A percentile compares a stretch with the other conserved stretches of the same genome.
These are phyloP conservation scores for Perca fluviatilis DNA, from an alignment of 2,113 vertebrate genomes.

Conservation along the genomic window DNA sequence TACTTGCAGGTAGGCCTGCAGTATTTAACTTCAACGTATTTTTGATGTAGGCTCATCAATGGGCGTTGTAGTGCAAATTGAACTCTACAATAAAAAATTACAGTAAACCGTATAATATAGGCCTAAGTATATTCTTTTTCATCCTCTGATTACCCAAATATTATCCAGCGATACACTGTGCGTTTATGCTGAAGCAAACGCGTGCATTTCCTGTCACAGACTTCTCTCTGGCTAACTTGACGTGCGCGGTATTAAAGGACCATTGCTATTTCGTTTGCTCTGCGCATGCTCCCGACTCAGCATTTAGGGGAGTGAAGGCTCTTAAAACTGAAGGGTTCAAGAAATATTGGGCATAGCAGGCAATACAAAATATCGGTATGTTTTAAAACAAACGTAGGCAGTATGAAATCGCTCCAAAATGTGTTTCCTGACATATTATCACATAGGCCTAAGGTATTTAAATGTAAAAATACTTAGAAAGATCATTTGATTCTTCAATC, in stretches of 20 bases:
- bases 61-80: too few relatives aligned
- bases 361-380: slow-evolving; percentile 10
- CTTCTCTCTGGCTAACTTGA: slow-evolving; percentile 19
- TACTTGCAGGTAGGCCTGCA: neutral
- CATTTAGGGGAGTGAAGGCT: slow-evolving; percentile 21
- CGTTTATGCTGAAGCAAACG: slow-evolving; percentile 49
- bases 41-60: neutral
- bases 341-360: neutral
- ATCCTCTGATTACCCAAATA: neutral
- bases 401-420: neutral
- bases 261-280: slow-evolving; percentile 84
- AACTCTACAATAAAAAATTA: too few relatives aligned
- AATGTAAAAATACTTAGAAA: neutral
- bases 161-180: neutral
- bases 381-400: neutral
- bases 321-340: neutral
- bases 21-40: neutral
- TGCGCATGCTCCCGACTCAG: slow-evolving; percentile 79
- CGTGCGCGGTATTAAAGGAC: slow-evolving; percentile 79
- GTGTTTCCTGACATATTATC: neutral
- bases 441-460: neutral
- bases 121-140: too few relatives aligned
- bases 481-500: neutral
- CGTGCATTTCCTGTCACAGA: slow-evolving; percentile 21
- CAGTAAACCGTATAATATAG: too few relatives aligned